A percentile compares a stretch with the other conserved stretches of the same genome.
Evolutionary conservation across 2,888 invertebrate genomes (phyloP).

Genomic region (Leptopilina drosophilae): DNA sequence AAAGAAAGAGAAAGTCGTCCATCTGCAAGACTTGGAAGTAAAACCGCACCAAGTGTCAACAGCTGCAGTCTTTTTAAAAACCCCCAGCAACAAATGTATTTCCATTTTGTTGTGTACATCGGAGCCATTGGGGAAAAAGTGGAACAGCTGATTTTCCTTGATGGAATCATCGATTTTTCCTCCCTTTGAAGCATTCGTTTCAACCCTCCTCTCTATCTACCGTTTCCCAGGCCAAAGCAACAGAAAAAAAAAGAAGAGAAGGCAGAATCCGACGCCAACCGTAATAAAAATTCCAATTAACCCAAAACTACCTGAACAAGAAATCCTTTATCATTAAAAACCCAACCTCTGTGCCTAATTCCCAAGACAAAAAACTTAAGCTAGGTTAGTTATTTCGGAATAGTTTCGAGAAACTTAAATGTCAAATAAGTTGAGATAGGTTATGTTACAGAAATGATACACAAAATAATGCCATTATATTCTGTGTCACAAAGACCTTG

Average conservation of each 20-base stretch:
- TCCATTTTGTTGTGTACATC: neutral
- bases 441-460: constrained; percentile 36
- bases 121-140: constrained; percentile 38
- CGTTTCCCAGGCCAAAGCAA: constrained; percentile 36
- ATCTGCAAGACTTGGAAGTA: constrained; percentile 29
- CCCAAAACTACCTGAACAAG: constrained; percentile 36
- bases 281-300: neutral
- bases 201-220: constrained; percentile 22
- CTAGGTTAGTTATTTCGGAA: constrained; percentile 25
- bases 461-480: constrained; percentile 21
- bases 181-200: constrained; percentile 26
- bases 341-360: neutral
- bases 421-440: constrained; percentile 43
- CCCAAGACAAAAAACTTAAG: neutral
- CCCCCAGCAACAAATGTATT: constrained; percentile 24
- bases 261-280: constrained; percentile 3
- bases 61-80: constrained; percentile 24
- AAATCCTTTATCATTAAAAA: neutral
- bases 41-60: constrained; percentile 28
- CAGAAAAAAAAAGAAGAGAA: too few relatives aligned
- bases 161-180: constrained; percentile 62
- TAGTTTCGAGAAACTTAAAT: neutral
- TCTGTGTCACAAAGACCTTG: constrained; percentile 66
- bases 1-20: constrained; percentile 38
- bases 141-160: constrained; percentile 53